Evolutionary conservation across 2,113 vertebrate species (phyloP), one percentile per base, ranked within the genome.

Genomic region (Argyrosomus japonicus): DNA sequence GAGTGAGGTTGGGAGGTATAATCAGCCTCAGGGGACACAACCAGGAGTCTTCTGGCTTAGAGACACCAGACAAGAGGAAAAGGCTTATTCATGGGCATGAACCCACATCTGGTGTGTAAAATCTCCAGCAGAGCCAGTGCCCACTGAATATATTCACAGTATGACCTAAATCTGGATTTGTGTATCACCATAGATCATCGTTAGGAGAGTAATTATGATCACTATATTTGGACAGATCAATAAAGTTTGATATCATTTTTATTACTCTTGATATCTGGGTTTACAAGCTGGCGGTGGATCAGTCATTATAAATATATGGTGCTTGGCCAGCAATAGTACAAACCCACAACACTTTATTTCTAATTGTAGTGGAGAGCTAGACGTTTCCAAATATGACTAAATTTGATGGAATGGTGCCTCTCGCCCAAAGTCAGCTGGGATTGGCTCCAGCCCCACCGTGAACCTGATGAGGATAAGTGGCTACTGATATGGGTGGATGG

Each of bases 21-120:
- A 54, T 50, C 53, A 75, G 32, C 29, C 40, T 50, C 45, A 47
- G 45, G 21, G 27, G 56, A 78, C 62, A 29, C 48, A 36, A n/a
- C 19, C 82, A 36, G n/a, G 21, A 58, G 27, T 50, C 29, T 12
- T 48, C 36, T 18, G 36, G n/a, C 64, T 36, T 50, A 56, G 40
- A 14, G 40, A 50, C 29, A 63, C 23, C 47, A 36, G 45, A 64
- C 56, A 57, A 69, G n/a, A 23, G 47, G 29, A 14, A 74, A 3
- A 17, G n/a, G 13, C n/a, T 45, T 68, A 68, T 60, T 64, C 7
- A 19, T 29, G 17, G 77, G 47, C 45, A 29, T 29, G 32, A n/a
- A 47, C 36, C 32, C n/a, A 47, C 18, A 74, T 50, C 23, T 36
- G 23, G 58, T 64, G 23, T n/a, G 2, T 69, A 65, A 65, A 23